Evolutionary conservation across 2,888 invertebrate species (phyloP), one percentile per base, ranked within the genome.

Genomic region (Ametastegia equiseti): DNA sequence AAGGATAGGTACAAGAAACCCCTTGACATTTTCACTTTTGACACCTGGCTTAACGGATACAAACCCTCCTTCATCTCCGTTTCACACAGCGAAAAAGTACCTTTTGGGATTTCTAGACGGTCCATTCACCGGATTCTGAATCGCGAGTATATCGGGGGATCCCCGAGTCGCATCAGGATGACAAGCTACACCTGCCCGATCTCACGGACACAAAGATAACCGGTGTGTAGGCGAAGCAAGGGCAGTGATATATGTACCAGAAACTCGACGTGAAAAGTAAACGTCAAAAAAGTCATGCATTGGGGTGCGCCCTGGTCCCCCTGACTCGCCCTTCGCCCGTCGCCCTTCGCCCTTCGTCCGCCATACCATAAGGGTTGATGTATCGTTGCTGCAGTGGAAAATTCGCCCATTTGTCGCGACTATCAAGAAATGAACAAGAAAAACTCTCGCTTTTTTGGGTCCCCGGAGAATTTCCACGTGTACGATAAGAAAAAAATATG

Each of bases 201-300:
- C 85, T 75, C 84, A 86, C 84, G 84, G 81, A 80, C 67, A 81
- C 84, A 81, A 85, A 83, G 83, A 85, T 83, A 86, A 79, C 84
- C 79, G 77, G n/a, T n/a, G n/a, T n/a, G n/a, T 82, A 80, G 81
- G 77, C 71, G 60, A 30, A 60, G 47, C 81, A 83, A 69, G 82
- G 63, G 69, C 77, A 78, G 84, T 85, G 85, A 86, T 85, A 83
- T 85, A 85, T 83, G 83, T 82, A 78, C 60, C 60, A 27, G 45
- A 60, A 63, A 78, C 78, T 57, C 45, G 60, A 2, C 42, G 57
- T 30, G 42, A 63, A 54, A 42, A 30, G 45, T 36, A 19, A 39
- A 19, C 57, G 57, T 77, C 39, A 78, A 78, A 78, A 78, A 78
- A 78, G 78, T 78, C 78, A 78, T 78, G 60, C 60, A 78, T 78